Percentiles rank a stretch among this genome's conserved stretches.
These are phyloP conservation scores for Sternarchorhynchus goeldii DNA, from an alignment of 2,797 vertebrate species.

Conservation along the genomic window DNA sequence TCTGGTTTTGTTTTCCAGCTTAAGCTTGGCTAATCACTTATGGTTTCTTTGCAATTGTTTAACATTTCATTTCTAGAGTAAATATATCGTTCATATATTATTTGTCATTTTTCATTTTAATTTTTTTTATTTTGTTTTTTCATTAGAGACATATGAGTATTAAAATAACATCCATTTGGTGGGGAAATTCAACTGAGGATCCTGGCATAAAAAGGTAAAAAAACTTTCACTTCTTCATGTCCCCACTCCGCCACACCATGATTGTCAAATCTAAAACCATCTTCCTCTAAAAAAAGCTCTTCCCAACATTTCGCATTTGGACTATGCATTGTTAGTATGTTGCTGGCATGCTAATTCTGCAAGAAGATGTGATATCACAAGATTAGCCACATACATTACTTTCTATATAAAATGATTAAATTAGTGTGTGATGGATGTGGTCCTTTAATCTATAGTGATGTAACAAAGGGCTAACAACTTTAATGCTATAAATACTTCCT, in stretches of 20 bases:
- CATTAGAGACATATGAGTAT: slow-evolving; percentile 78
- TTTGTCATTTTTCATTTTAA: slow-evolving; percentile 45
- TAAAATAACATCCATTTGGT: slow-evolving; percentile 73
- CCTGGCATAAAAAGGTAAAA: slow-evolving; percentile 71
- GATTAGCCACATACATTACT: not conserved
- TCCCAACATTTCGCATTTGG: too few relatives aligned
- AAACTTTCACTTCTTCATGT: slow-evolving; percentile 54
- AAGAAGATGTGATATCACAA: not conserved
- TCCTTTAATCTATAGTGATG: too few relatives aligned
- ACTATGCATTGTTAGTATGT: not conserved
- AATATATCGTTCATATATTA: not conserved
- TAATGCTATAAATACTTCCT: too few relatives aligned
- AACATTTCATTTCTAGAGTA: slow-evolving; percentile 18
- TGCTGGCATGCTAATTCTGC: not conserved
- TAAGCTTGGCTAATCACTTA: not conserved
- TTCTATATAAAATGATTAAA: too few relatives aligned
- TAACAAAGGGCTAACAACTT: too few relatives aligned
- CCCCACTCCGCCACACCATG: not conserved
- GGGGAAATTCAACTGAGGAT: slow-evolving; percentile 70
- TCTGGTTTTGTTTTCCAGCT: not conserved
- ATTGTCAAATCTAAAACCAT: not conserved
- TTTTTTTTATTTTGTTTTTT: slow-evolving; percentile 68
- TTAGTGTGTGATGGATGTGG: too few relatives aligned
- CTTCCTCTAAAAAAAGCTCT: not conserved
- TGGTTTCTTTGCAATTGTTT: not conserved